Conservation (phyloP, 1,140 invertebrate genomes). For the Drosophila suzukii region DNA sequence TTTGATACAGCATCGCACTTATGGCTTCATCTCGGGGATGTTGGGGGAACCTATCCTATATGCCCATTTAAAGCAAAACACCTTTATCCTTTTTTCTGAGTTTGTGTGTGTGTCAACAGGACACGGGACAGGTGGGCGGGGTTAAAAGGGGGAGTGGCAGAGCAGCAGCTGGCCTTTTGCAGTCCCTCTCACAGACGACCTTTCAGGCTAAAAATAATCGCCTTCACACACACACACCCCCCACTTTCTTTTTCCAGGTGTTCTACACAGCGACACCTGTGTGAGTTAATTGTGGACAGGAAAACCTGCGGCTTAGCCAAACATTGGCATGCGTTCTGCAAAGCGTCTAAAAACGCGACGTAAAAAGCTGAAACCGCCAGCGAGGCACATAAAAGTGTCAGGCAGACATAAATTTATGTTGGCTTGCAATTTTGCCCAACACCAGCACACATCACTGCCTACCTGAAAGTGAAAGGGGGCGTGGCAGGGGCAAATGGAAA, state of each 20-base stretch:
- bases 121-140: background rate
- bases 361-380: conserved; percentile 59
- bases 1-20: conserved; percentile 48
- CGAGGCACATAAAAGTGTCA: conserved; percentile 74
- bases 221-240: conserved; percentile 20
- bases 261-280: conserved; percentile 28
- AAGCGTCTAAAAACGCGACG: conserved; percentile 52
- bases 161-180: conserved; percentile 65
- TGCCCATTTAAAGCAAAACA: conserved; percentile 30
- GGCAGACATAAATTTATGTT: conserved; percentile 72
- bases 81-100: conserved; percentile 31
- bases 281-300: conserved; percentile 62
- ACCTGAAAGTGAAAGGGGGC: conserved; percentile 4
- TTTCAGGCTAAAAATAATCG: conserved; percentile 64
- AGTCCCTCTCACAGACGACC: conserved; percentile 51
- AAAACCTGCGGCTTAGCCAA: conserved; percentile 53
- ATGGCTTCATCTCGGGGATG: conserved; percentile 33
- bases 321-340: conserved; percentile 54
- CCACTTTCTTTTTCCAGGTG: conserved; percentile 15
- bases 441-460: conserved; percentile 29
- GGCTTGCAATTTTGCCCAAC: conserved; percentile 55
- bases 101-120: background rate
- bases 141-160: background rate
- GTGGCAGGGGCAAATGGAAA: background rate
- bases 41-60: background rate